phyloP scores from a whole-genome alignment of 92 coral and sea anemone species.

The Epizoanthus illoricatus region DNA sequence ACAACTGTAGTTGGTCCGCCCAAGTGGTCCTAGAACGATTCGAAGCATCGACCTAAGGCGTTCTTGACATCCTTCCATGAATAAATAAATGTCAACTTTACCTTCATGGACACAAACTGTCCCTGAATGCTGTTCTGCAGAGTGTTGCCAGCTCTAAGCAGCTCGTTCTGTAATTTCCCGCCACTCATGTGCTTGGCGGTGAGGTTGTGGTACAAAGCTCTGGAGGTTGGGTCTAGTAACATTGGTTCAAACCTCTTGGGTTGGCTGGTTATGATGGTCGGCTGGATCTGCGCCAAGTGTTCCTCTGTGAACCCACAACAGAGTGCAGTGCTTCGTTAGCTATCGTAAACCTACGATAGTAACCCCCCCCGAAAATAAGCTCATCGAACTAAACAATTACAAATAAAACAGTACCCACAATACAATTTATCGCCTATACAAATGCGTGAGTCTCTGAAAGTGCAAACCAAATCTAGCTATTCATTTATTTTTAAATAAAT shows the following conservation, averaged over 20 bases:
- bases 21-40: neutral
- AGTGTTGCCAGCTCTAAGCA: slow-evolving; percentile 49
- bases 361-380: too few species aligned
- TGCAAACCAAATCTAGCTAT: too few species aligned
- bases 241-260: slow-evolving; percentile 63
- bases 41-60: neutral
- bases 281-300: slow-evolving; percentile 49
- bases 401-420: too few species aligned
- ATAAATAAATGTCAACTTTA: neutral
- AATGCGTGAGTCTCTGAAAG: too few species aligned
- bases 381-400: too few species aligned
- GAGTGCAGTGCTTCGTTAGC: too few species aligned
- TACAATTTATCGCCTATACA: too few species aligned
- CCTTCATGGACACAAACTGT: slow-evolving; percentile 74
- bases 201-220: slow-evolving; percentile 42
- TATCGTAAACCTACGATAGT: too few species aligned
- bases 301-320: slow-evolving; percentile 23
- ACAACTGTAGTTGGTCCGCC: too few species aligned
- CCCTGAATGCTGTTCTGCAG: slow-evolving; percentile 59
- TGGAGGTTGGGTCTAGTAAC: slow-evolving; percentile 70
- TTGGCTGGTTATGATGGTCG: slow-evolving; percentile 50
- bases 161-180: slow-evolving; percentile 40
- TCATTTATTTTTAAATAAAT: too few species aligned
- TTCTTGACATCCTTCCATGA: too few species aligned
- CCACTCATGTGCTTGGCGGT: slow-evolving; percentile 71